Conservation (phyloP, 2,888 invertebrate genomes). For the Luperina testacea region DNA sequence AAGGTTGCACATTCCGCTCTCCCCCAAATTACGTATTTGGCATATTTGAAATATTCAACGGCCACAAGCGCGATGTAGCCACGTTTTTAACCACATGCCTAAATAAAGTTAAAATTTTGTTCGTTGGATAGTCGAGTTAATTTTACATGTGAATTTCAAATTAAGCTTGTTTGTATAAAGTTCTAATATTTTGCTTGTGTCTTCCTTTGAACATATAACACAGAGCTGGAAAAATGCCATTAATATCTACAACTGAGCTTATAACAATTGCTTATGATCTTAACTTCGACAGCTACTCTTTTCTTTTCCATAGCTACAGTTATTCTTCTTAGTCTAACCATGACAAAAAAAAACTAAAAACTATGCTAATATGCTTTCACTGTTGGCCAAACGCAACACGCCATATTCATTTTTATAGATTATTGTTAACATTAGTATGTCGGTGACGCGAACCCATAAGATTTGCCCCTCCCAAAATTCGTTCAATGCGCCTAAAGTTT, state of each 20-base stretch:
- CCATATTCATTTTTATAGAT: neutral
- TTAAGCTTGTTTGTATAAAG: conserved; percentile 27
- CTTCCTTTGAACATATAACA: neutral
- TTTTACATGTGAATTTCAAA: conserved; percentile 49
- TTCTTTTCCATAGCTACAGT: neutral
- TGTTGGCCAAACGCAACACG: neutral
- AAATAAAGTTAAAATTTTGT: conserved; percentile 59
- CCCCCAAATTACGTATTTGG: conserved; percentile 79
- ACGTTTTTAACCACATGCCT: conserved; percentile 49
- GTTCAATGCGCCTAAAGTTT: neutral
- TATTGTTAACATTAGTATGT: neutral
- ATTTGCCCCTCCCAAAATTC: neutral
- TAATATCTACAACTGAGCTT: neutral
- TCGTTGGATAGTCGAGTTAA: conserved; percentile 44
- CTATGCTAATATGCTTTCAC: neutral
- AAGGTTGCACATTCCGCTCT: conserved; percentile 72
- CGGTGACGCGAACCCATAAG: neutral
- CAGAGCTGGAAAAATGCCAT: neutral
- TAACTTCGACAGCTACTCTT: neutral
- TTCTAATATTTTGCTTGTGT: conserved; percentile 14
- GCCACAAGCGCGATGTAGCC: conserved; percentile 48
- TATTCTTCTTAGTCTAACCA: neutral
- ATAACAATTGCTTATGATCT: neutral
- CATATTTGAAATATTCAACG: conserved; percentile 81
- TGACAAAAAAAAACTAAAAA: neutral